phyloP scores from a whole-genome alignment of 1,140 invertebrate genomes.

The Drosophila serrata region DNA sequence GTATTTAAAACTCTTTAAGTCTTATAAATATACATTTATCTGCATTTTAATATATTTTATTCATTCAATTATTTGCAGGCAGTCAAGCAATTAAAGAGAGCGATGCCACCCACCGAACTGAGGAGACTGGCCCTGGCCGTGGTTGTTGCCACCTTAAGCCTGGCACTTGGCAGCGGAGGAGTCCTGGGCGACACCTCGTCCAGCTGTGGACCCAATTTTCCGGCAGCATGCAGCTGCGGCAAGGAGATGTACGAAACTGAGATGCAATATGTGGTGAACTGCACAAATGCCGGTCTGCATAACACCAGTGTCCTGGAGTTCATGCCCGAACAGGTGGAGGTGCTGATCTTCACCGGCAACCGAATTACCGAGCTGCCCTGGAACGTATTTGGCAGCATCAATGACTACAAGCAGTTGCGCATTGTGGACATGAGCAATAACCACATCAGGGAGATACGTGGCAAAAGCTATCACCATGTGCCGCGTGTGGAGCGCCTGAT shows the following conservation, averaged over 20 bases:
- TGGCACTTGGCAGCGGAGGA: conserved; percentile 21
- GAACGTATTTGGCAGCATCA: conserved; percentile 90
- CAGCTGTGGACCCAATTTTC: conserved; percentile 86
- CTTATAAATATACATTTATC: not conserved
- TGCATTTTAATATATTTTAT: not conserved
- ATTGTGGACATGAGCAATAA: conserved; percentile 93
- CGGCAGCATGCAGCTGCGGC: conserved; percentile 87
- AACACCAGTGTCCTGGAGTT: conserved; percentile 87
- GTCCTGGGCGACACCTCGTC: conserved; percentile 57
- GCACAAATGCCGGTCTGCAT: conserved; percentile 88
- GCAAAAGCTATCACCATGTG: conserved; percentile 92
- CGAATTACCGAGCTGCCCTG: conserved; percentile 88
- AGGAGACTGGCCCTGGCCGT: conserved; percentile 46
- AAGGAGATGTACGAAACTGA: conserved; percentile 86
- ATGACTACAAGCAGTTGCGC: conserved; percentile 87
- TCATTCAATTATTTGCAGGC: conserved; percentile 56
- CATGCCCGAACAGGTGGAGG: conserved; percentile 89
- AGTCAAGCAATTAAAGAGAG: not conserved
- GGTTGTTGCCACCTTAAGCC: conserved; percentile 46
- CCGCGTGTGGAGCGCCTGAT: conserved; percentile 90
- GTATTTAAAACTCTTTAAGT: not conserved
- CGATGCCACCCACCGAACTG: conserved; percentile 56
- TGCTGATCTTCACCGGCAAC: conserved; percentile 92
- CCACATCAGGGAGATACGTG: conserved; percentile 90
- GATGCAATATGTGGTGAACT: conserved; percentile 90